Evolutionary conservation across 2,888 invertebrate species (phyloP), one percentile per base, ranked within the genome.

Genomic region (Acanthacorydalis orientalis): DNA sequence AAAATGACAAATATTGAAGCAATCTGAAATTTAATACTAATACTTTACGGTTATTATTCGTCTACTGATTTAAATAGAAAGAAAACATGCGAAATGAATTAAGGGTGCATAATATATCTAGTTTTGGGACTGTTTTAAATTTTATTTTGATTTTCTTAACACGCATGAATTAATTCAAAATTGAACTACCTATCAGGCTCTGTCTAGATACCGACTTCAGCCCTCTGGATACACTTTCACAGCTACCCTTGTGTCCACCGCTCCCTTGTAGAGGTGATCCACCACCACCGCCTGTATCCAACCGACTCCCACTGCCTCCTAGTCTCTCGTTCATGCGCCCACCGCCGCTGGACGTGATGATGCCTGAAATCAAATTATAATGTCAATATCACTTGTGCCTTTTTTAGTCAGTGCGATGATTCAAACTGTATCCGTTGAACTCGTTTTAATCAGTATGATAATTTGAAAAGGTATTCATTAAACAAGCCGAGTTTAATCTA

Each of bases 141-240:
- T 23, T 9, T 37, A 9, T 37, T 37, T 12, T 12, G 35, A 4
- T 37, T 12, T 9, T 7, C 4, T 4, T 7, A 37, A 37, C 14
- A 37, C 10, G 9, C 7, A 37, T 9, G 37, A 37, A 37, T n/a
- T 37, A 37, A 14, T 37, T 14, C 7, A 37, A 12, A 15, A 34
- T 23, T 43, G 23, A 23, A 54, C 59, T 67, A 65, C 78, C 78
- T 56, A 78, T 64, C 48, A 78, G 72, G 57, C 76, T 77, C 62
- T 77, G 75, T 56, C 72, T 69, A 41, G 77, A 77, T 44, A 74
- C 72, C 46, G 76, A 74, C 60, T 72, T 72, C 47, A 67, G 62
- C 47, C 64, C 63, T 54, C 65, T 61, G 56, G 64, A 65, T 50
- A 69, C 64, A 53, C 68, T 69, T 56, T 70, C 70, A 49, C 65